These are phyloP conservation scores for Eustalomyia histrio DNA, from an alignment of 2,888 invertebrate genomes.

Conservation along the genomic window DNA sequence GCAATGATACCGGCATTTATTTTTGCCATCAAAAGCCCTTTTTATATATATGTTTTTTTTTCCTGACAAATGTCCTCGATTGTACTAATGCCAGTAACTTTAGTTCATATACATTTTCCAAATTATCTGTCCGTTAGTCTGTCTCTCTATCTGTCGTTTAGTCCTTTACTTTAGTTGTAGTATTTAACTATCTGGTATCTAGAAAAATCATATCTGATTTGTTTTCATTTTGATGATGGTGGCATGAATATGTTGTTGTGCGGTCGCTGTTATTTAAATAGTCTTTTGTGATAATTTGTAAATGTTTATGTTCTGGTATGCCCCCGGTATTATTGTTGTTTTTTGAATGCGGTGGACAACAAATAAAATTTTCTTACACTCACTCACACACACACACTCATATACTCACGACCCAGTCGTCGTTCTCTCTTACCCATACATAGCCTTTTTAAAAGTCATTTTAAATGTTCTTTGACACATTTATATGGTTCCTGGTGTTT, in stretches of 20 bases:
- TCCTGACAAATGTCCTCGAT: slow-evolving; percentile 58
- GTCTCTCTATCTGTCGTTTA: neutral
- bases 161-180: slow-evolving; percentile 9
- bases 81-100: slow-evolving; percentile 17
- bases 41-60: slow-evolving; percentile 3
- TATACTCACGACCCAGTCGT: neutral
- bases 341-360: slow-evolving; percentile 50
- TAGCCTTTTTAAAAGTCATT: too few species aligned
- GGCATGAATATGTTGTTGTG: slow-evolving; percentile 29
- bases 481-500: slow-evolving; percentile 44
- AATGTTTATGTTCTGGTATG: slow-evolving; percentile 58
- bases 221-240: slow-evolving; percentile 17
- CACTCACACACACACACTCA: neutral
- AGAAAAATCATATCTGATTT: slow-evolving; percentile 39
- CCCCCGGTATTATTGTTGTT: slow-evolving; percentile 43
- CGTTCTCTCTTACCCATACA: too few species aligned
- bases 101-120: slow-evolving; percentile 12
- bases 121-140: slow-evolving; percentile 20
- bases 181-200: slow-evolving; percentile 4
- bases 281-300: slow-evolving; percentile 62
- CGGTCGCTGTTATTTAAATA: slow-evolving; percentile 58
- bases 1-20: slow-evolving; percentile 52
- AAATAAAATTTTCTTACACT: slow-evolving; percentile 40
- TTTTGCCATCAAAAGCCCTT: slow-evolving; percentile 51
- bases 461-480: slow-evolving; percentile 62